Base-by-base conservation (phyloP, 1,140 invertebrate genomes). In the Hycleus cichorii region DNA sequence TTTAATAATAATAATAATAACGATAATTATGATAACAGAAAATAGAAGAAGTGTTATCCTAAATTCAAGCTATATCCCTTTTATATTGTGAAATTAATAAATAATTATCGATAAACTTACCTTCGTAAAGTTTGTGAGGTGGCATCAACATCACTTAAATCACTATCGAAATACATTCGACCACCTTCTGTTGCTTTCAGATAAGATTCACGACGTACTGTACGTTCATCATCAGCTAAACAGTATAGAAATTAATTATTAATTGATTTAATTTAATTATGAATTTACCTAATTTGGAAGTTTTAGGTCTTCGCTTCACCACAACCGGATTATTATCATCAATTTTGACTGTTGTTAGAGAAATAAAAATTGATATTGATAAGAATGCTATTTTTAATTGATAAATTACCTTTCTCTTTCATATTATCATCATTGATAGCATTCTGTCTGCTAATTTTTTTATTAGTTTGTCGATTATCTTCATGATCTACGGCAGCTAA, bases 141-240 rank as follows among this genome's bases (percentile, higher is more conserved):
- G 8, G 68, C 48, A 64, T 88, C 83, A 27, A 74, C 72, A 58
- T 82, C 80, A 63, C 83, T 84, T 11, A 83, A 71, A 73, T 87
- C 84, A 63, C 81, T 82, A 62, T 86, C 84, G 57, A 86, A 77
- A 69, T 84, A 80, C 71, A 85, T 78, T 49, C 85, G 76, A 64
- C 86, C 84, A 43, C 80, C 80, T 80, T 84, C 82, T 24, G 92
- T 95, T 6, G 93, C 93, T 76, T 91, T 91, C 59, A 95, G 76
- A 75, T 96, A 96, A 1, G 92, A 95, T 45, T 93, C 90, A 61
- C 93, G 78, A 66, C 93, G 80, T 69, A 89, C 90, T 10, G 88
- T 82, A 59, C 91, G 85, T 65, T 92, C 90, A 66, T 90, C 89
- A 69, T 93, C 89, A 75, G 76, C 77, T 78, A 44, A 39, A 59